phyloP scores from a whole-genome alignment of 2,113 vertebrate genomes.

The Chelonoidis abingdonii region DNA sequence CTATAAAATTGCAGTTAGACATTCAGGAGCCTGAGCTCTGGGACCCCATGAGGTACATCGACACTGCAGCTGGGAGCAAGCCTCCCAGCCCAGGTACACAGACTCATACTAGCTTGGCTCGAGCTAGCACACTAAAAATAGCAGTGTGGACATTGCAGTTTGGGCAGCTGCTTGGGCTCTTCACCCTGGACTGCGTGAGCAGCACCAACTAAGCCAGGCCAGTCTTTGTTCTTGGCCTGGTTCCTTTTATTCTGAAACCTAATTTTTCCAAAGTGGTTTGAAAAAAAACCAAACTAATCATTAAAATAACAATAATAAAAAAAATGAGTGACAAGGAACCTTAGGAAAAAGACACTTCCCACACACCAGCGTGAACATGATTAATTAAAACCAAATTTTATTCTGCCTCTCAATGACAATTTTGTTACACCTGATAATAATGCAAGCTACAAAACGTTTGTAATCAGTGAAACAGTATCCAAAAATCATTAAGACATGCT shows the following conservation, averaged over 20 bases:
- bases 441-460: conserved; percentile 62
- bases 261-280: neutral
- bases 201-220: neutral
- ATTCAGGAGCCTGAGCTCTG: too few relatives aligned
- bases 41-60: too few relatives aligned
- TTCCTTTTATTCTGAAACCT: conserved; percentile 16
- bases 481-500: conserved; percentile 53
- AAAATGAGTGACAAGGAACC: neutral
- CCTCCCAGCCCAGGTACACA: too few relatives aligned
- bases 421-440: conserved; percentile 54
- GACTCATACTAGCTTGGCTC: too few relatives aligned
- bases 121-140: too few relatives aligned
- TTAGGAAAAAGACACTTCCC: conserved; percentile 45
- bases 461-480: conserved; percentile 54
- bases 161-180: neutral
- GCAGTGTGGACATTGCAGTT: too few relatives aligned
- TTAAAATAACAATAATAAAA: neutral
- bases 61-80: too few relatives aligned
- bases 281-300: neutral
- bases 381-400: conserved; percentile 68
- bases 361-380: conserved; percentile 27
- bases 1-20: too few relatives aligned
- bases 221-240: neutral
- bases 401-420: conserved; percentile 64
- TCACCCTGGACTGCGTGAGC: neutral